A percentile compares a stretch with the other conserved stretches of the same genome.
Evolutionary conservation across 2,888 invertebrate species (phyloP).

Genomic region (Rhamphomyia laevipes): DNA sequence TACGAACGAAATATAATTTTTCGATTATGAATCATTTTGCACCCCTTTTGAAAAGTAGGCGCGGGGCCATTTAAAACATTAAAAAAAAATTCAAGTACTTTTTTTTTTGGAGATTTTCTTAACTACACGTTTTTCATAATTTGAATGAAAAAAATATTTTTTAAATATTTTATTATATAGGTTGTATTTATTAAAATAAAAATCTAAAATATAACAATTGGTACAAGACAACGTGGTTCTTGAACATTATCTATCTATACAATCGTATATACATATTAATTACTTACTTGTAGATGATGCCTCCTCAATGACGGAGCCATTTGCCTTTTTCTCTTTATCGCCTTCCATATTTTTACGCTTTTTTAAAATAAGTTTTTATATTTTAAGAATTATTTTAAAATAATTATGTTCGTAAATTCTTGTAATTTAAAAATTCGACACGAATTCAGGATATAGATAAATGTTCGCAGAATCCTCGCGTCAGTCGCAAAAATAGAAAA

Average conservation of each 20-base stretch:
- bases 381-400: too few species aligned
- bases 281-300: constrained; percentile 15
- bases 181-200: background rate
- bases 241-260: background rate
- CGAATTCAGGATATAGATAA: background rate
- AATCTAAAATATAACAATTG: background rate
- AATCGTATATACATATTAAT: background rate
- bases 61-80: background rate
- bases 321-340: constrained; percentile 3
- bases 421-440: background rate
- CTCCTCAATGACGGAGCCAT: constrained; percentile 7
- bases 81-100: too few species aligned
- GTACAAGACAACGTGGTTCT: too few species aligned
- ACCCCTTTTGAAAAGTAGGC: constrained; percentile 3
- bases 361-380: too few species aligned
- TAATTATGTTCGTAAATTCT: background rate
- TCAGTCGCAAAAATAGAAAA: background rate
- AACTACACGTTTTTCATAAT: too few species aligned
- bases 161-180: background rate
- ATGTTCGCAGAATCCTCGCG: background rate
- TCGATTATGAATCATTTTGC: background rate
- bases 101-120: too few species aligned
- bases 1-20: too few species aligned
- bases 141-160: too few species aligned
- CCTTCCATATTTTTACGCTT: constrained; percentile 2